phyloP scores from a whole-genome alignment of 2,113 vertebrate species.

The Gnathonemus echidnorhynchus region DNA sequence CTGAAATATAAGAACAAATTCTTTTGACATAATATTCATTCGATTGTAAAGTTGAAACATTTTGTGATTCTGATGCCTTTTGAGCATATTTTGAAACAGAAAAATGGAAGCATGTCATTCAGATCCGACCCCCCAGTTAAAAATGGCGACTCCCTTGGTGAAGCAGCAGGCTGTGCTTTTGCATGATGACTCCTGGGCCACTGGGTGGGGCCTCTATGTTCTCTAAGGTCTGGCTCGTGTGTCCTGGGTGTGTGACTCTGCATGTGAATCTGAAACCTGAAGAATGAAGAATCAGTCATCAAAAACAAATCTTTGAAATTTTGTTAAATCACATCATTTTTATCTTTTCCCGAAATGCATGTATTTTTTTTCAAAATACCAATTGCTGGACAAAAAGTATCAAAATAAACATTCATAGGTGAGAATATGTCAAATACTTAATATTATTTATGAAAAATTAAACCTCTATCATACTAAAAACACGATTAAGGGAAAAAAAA shows the following conservation, averaged over 20 bases:
- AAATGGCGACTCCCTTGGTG: neutral
- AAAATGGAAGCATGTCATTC: neutral
- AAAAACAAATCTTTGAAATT: neutral
- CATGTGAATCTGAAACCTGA: neutral
- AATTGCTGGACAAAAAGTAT: neutral
- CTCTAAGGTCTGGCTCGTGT: neutral
- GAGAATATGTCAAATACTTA: neutral
- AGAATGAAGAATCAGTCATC: neutral
- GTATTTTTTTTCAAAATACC: neutral
- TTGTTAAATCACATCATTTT: neutral
- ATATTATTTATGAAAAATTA: neutral
- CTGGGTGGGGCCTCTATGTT: neutral
- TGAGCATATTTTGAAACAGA: neutral
- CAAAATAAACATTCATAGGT: neutral
- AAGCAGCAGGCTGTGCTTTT: neutral
- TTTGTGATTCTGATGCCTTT: neutral
- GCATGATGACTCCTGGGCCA: neutral
- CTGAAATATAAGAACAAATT: neutral
- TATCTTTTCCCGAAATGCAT: neutral
- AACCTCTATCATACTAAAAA: neutral
- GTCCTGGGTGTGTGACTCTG: neutral
- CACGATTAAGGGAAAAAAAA: neutral
- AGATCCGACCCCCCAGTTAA: neutral
- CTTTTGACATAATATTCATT: neutral
- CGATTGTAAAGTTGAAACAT: neutral